Evolutionary conservation across 2,797 vertebrate species (phyloP).

Genomic region (Trachops cirrhosus): DNA sequence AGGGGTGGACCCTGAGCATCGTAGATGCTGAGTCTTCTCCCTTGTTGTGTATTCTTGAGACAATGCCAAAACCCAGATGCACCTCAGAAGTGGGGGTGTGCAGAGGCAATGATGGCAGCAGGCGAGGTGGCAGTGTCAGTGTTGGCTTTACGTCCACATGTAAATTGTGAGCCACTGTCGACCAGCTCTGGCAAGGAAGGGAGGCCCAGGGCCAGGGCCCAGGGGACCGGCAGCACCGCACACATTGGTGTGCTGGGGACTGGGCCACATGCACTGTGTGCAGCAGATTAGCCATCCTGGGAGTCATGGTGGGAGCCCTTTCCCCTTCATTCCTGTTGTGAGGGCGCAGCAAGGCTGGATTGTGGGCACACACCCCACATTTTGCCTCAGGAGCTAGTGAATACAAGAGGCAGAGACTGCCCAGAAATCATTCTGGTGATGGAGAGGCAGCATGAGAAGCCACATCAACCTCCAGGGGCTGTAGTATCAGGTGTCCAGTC

Average conservation of each 20-base stretch:
- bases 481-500: accelerated
- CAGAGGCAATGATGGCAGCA: not conserved
- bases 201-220: not conserved
- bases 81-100: not conserved
- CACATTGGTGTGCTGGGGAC: not conserved
- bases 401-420: not conserved
- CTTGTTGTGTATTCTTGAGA: not conserved
- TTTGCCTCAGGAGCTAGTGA: not conserved
- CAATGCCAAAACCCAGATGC: not conserved
- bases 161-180: not conserved
- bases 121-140: too few species aligned
- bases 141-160: not conserved
- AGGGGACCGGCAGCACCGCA: not conserved
- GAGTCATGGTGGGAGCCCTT: not conserved
- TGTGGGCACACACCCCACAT: not conserved
- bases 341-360: not conserved
- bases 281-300: not conserved
- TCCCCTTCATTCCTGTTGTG: not conserved
- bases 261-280: not conserved
- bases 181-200: not conserved
- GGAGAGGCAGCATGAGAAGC: not conserved
- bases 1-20: accelerated
- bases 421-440: not conserved
- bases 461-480: accelerated
- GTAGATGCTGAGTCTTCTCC: not conserved